Conservation (phyloP, 2,888 invertebrate species). For the Julus scanicus region DNA sequence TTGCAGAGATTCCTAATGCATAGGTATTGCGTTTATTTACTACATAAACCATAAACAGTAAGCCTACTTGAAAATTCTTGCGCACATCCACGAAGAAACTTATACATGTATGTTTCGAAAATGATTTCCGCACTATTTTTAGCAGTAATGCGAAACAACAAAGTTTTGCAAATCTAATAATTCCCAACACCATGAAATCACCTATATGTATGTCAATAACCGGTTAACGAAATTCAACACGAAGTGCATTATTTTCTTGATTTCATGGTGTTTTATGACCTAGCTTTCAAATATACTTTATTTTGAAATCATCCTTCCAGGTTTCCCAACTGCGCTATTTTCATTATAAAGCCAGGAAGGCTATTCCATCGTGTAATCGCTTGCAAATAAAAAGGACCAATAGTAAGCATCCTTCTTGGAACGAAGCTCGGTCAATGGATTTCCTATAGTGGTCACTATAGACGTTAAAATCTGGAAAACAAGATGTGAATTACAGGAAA, state of each 20-base stretch:
- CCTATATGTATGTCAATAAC: slow-evolving; percentile 6
- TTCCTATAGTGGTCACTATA: no score
- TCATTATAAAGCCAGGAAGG: no score
- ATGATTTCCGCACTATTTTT: not conserved
- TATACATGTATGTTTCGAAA: not conserved
- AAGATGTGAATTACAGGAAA: no score
- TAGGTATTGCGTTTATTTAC: not conserved
- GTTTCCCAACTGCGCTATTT: no score
- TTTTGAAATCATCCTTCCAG: not conserved
- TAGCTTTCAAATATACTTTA: not conserved
- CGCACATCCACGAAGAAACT: not conserved
- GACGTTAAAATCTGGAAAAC: no score
- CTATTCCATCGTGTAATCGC: no score
- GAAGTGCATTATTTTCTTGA: not conserved
- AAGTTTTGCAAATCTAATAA: not conserved
- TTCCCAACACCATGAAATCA: no score
- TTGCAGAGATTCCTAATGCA: not conserved
- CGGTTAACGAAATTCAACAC: slow-evolving; percentile 1
- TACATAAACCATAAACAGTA: not conserved
- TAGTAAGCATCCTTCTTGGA: no score
- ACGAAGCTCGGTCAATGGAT: no score
- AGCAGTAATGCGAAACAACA: not conserved
- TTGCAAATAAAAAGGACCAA: no score
- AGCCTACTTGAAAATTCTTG: not conserved
- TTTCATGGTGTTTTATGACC: not conserved